These are phyloP conservation scores for Phlogophora meticulosa DNA, from an alignment of 2,888 invertebrate genomes.

Conservation along the genomic window DNA sequence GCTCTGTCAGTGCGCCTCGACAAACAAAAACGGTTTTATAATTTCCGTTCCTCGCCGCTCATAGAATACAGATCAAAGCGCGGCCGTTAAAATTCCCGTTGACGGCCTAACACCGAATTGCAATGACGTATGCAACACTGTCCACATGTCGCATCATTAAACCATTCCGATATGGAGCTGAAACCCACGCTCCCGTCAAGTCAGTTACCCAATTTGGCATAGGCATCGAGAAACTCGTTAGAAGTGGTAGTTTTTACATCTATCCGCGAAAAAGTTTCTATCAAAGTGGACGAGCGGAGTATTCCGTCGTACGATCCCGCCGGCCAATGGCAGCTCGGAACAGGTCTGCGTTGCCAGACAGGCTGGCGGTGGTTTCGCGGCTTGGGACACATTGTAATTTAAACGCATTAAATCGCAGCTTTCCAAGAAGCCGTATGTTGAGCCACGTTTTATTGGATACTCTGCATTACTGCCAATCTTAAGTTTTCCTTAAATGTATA, in stretches of 20 bases:
- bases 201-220: slow-evolving; percentile 80
- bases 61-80: slow-evolving; percentile 78
- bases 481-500: slow-evolving; percentile 27
- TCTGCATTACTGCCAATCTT: slow-evolving; percentile 29
- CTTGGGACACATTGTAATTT: slow-evolving; percentile 57
- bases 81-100: slow-evolving; percentile 82
- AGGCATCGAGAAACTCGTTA: slow-evolving; percentile 87
- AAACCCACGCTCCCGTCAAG: slow-evolving; percentile 72
- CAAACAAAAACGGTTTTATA: slow-evolving; percentile 75
- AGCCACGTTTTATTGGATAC: slow-evolving; percentile 52
- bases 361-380: slow-evolving; percentile 70
- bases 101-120: slow-evolving; percentile 63
- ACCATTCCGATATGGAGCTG: slow-evolving; percentile 66
- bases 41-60: slow-evolving; percentile 78
- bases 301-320: slow-evolving; percentile 70
- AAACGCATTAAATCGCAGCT: slow-evolving; percentile 59
- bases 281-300: slow-evolving; percentile 70
- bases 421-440: slow-evolving; percentile 61
- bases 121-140: slow-evolving; percentile 55
- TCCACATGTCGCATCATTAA: slow-evolving; percentile 62
- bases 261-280: slow-evolving; percentile 82
- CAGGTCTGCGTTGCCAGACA: slow-evolving; percentile 73
- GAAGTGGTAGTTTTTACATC: slow-evolving; percentile 81
- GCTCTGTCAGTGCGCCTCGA: slow-evolving; percentile 11
- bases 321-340: slow-evolving; percentile 70